phyloP scores from a whole-genome alignment of 1,140 invertebrate species.

The Cydia fagiglandana region DNA sequence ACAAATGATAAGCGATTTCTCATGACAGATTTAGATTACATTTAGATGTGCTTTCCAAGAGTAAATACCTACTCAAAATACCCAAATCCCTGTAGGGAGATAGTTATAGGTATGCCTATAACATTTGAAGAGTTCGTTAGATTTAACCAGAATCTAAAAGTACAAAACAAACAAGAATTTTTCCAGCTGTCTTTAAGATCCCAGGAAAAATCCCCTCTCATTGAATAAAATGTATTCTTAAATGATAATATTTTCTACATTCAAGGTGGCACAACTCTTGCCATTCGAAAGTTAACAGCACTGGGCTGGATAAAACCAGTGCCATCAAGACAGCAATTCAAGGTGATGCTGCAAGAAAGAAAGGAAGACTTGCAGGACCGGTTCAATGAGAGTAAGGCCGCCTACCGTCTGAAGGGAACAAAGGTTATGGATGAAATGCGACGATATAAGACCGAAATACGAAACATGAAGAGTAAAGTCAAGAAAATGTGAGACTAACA shows the following conservation, averaged over 20 bases:
- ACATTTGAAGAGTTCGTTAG: too few species aligned
- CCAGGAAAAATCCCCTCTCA: too few species aligned
- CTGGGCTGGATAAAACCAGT: slow-evolving; percentile 86
- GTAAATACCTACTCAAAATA: too few species aligned
- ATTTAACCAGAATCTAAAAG: too few species aligned
- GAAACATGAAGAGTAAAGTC: slow-evolving; percentile 73
- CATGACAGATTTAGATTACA: too few species aligned
- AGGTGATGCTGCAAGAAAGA: slow-evolving; percentile 81
- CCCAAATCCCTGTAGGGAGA: too few species aligned
- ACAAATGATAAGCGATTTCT: too few species aligned
- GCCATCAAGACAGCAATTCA: slow-evolving; percentile 81
- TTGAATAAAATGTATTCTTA: too few species aligned
- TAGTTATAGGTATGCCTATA: too few species aligned
- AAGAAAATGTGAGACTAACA: slow-evolving; percentile 54
- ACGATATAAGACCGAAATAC: slow-evolving; percentile 75
- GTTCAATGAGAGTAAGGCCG: slow-evolving; percentile 76
- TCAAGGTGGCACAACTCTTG: slow-evolving; percentile 83
- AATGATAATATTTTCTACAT: neutral
- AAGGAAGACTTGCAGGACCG: slow-evolving; percentile 78
- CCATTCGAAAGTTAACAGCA: slow-evolving; percentile 84
- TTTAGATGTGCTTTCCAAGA: too few species aligned
- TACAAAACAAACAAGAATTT: too few species aligned
- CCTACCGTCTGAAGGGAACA: slow-evolving; percentile 58
- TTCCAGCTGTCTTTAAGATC: too few species aligned
- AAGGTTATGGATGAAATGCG: slow-evolving; percentile 78